Base-by-base conservation (phyloP, 2,113 vertebrate genomes). In the Myotis davidii region DNA sequence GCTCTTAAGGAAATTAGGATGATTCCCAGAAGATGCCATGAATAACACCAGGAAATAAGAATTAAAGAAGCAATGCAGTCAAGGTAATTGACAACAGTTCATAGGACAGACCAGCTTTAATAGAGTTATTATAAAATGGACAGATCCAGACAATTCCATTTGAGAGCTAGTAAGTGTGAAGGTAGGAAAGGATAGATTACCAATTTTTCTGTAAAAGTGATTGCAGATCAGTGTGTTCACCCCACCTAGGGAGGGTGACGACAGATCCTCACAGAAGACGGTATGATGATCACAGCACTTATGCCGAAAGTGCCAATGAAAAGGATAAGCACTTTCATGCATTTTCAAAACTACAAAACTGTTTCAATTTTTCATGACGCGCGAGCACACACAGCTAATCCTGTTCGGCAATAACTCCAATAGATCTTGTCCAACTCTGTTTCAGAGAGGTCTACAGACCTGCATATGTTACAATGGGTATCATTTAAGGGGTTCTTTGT, bases 271-370 rank as follows among this genome's bases (percentile, higher is more conserved):
- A 7, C 3, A 42, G 12, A 32, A 10, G 12, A 32, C 1, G 4
- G 3, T 17, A 0, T 29, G 39, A 48, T 34, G 21, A 61, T 3
- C 16, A 27, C 5, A 18, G 7, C 1, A 1, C 8, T n/a, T 13
- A 84, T 6, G 20, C 3, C 18, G 17, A 27, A 21, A 81, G 50
- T 85, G 59, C 13, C n/a, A 72, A 39, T 17, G 5, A 32, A 59
- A 37, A n/a, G 7, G 1, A 2, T n/a, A 73, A 61, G 61, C 4
- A 13, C 34, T 77, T 39, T n/a, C n/a, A n/a, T 48, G 9, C 4
- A 45, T 92, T 74, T 86, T 73, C 50, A 37, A 70, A 74, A 82
- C 8, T 39, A 25, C 34, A 64, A 64, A 86, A 54, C 23, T 29
- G 23, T 37, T 83, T 64, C 2, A 27, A 67, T n/a, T 81, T 90